These are phyloP conservation scores for Dendroctonus valens DNA, from an alignment of 1,140 invertebrate species.

Conservation along the genomic window DNA sequence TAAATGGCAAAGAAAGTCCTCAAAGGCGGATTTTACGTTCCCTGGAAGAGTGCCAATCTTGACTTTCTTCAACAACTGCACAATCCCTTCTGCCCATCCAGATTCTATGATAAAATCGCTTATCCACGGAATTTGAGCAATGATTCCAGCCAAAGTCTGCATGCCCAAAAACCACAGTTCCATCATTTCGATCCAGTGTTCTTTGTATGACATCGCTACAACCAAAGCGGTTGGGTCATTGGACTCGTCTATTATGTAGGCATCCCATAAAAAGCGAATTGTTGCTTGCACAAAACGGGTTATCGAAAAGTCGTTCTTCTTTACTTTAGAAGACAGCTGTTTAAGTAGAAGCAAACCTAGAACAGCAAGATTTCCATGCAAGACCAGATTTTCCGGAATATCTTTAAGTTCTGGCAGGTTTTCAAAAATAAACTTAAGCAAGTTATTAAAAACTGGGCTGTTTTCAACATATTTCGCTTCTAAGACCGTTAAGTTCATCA, in stretches of 20 bases:
- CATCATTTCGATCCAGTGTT: conserved; percentile 82
- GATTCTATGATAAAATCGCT: conserved; percentile 88
- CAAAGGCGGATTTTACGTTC: conserved; percentile 84
- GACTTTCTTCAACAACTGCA: conserved; percentile 76
- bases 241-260: conserved; percentile 84
- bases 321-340: conserved; percentile 76
- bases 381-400: conserved; percentile 76
- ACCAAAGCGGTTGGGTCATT: conserved; percentile 77
- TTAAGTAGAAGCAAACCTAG: conserved; percentile 80
- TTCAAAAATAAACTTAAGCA: conserved; percentile 84
- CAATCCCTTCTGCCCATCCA: conserved; percentile 87
- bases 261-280: conserved; percentile 89
- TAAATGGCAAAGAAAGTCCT: conserved; percentile 82
- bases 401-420: conserved; percentile 82
- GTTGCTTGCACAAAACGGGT: conserved; percentile 84
- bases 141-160: conserved; percentile 82
- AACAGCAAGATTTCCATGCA: conserved; percentile 81
- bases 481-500: conserved; percentile 89
- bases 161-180: conserved; percentile 92
- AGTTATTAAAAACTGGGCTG: conserved; percentile 69
- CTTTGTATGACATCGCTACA: conserved; percentile 81
- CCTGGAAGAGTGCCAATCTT: conserved; percentile 76
- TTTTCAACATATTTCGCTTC: conserved; percentile 79
- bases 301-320: conserved; percentile 84
- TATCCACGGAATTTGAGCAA: conserved; percentile 81